Evolutionary conservation across 2,888 invertebrate genomes (phyloP).

Genomic region (Mesorhabditis belari): DNA sequence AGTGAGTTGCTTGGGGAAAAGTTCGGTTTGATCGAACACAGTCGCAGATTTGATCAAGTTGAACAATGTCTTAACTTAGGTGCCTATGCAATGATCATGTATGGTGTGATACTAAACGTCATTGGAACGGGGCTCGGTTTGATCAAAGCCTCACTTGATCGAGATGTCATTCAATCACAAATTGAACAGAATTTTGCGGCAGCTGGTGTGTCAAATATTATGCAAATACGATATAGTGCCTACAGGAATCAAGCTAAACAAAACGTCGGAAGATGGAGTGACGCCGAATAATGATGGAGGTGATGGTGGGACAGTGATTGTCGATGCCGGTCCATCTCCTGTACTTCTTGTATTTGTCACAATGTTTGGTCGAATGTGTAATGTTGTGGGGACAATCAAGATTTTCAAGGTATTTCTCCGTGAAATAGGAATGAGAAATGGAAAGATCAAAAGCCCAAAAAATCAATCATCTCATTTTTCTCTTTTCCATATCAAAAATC

Average conservation of each 20-base stretch:
- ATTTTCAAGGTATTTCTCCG: not conserved
- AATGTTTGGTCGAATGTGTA: not conserved
- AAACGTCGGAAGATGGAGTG: too few relatives aligned
- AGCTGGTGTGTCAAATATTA: too few relatives aligned
- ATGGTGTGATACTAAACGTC: not conserved
- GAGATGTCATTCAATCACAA: not conserved
- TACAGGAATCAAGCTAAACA: too few relatives aligned
- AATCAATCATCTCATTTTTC: not conserved
- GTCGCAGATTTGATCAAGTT: too few relatives aligned
- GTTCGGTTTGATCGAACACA: too few relatives aligned
- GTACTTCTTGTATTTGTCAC: not conserved
- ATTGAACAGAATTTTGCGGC: not conserved
- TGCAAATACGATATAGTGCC: too few relatives aligned
- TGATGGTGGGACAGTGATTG: too few relatives aligned
- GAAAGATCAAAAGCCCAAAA: not conserved
- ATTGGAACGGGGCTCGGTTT: not conserved
- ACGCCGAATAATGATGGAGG: not conserved
- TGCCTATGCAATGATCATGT: not conserved
- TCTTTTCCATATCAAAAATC: not conserved
- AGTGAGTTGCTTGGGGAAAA: too few relatives aligned
- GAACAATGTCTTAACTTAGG: not conserved
- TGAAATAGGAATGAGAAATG: too few relatives aligned
- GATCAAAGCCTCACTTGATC: not conserved
- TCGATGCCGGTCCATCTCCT: not conserved
- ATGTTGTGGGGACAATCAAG: not conserved